Conservation (phyloP, 2,113 vertebrate species). For the Cryptotis parvus region DNA sequence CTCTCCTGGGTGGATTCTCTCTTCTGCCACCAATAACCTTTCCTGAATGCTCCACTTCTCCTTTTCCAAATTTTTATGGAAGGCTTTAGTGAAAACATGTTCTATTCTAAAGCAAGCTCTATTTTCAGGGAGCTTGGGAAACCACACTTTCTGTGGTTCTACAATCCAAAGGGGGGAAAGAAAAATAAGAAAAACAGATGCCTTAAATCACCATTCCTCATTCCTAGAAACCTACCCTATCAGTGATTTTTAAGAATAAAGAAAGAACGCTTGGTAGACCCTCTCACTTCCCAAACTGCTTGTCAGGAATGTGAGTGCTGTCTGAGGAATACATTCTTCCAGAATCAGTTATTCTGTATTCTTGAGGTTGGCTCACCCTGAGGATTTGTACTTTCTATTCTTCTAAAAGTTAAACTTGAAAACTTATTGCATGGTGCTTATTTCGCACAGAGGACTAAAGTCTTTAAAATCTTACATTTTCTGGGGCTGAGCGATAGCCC, state of each 20-base stretch:
- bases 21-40: background rate
- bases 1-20: background rate
- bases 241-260: conserved; percentile 15
- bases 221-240: background rate
- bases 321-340: background rate
- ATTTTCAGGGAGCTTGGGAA: background rate
- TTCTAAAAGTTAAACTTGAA: conserved; percentile 10
- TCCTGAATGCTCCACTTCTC: background rate
- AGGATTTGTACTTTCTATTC: background rate
- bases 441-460: conserved; percentile 9
- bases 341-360: background rate
- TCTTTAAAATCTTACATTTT: conserved; percentile 1
- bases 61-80: conserved; percentile 26
- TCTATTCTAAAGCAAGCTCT: conserved; percentile 24
- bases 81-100: background rate
- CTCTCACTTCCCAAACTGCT: background rate
- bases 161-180: background rate
- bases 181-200: background rate
- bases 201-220: background rate
- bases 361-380: background rate
- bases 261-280: background rate
- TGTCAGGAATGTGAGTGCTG: background rate
- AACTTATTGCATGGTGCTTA: background rate
- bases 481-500: no score
- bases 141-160: background rate